phyloP scores from a whole-genome alignment of 2,113 vertebrate species.

The Eclectus roratus region DNA sequence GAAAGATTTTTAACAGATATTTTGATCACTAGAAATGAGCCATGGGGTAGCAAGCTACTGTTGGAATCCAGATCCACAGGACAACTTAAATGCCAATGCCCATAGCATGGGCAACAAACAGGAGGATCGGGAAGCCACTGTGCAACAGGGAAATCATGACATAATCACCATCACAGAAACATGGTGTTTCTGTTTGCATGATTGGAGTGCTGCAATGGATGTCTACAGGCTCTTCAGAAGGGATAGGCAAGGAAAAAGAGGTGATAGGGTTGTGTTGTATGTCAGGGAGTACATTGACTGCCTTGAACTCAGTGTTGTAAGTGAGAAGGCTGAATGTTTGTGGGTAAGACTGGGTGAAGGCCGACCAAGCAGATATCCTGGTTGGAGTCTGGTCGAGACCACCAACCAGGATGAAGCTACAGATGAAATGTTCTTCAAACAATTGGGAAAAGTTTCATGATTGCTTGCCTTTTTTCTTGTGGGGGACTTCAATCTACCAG shows the following conservation, averaged over 20 bases:
- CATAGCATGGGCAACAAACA: background rate
- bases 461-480: background rate
- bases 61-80: background rate
- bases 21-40: background rate
- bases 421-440: background rate
- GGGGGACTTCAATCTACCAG: background rate
- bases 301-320: background rate
- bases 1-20: background rate
- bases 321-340: background rate
- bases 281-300: background rate
- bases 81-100: background rate
- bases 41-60: background rate
- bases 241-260: background rate
- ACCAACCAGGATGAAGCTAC: background rate
- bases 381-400: background rate
- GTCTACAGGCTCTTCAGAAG: background rate
- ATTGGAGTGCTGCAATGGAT: background rate
- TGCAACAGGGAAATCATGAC: background rate
- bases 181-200: background rate
- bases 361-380: background rate
- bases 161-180: background rate
- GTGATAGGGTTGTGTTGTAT: background rate
- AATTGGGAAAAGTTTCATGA: background rate
- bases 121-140: background rate
- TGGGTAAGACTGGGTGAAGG: background rate